Evolutionary conservation across 2,797 vertebrate genomes (phyloP).

Genomic region (Neomorphus geoffroyi): DNA sequence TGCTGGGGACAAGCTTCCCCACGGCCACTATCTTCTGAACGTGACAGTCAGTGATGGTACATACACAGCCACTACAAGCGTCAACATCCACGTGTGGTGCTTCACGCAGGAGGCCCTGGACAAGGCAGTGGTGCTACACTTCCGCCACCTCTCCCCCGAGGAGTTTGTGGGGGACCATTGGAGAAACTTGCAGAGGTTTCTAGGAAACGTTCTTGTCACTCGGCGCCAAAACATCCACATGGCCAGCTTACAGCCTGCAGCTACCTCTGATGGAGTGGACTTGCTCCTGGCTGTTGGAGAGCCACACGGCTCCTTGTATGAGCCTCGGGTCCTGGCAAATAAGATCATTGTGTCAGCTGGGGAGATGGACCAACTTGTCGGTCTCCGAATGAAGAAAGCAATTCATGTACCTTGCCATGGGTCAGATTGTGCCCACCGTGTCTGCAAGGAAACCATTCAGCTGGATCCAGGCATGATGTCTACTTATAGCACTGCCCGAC

Average conservation of each 20-base stretch:
- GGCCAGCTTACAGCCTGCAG: slow-evolving; percentile 90
- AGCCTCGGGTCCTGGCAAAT: slow-evolving; percentile 74
- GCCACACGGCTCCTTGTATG: slow-evolving; percentile 48
- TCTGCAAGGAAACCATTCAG: slow-evolving; percentile 86
- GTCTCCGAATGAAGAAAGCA: slow-evolving; percentile 82
- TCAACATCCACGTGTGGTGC: slow-evolving; percentile 87
- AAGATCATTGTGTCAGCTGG: slow-evolving; percentile 78
- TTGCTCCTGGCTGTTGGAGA: slow-evolving; percentile 85
- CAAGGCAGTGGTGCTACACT: slow-evolving; percentile 84
- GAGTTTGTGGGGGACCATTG: slow-evolving; percentile 94
- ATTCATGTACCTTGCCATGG: slow-evolving; percentile 84
- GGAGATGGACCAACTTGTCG: slow-evolving; percentile 82
- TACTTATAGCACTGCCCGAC: slow-evolving; percentile 88
- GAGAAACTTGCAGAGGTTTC: slow-evolving; percentile 88
- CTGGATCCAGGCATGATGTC: slow-evolving; percentile 81
- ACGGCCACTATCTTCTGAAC: slow-evolving; percentile 86
- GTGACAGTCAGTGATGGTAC: slow-evolving; percentile 91
- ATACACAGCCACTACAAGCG: slow-evolving; percentile 78
- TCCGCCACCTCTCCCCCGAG: slow-evolving; percentile 84
- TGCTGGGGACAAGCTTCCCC: slow-evolving; percentile 80
- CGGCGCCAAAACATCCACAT: slow-evolving; percentile 85
- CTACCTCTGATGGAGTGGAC: slow-evolving; percentile 78
- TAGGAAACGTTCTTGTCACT: slow-evolving; percentile 80
- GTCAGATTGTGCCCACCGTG: slow-evolving; percentile 78
- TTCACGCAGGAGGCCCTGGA: slow-evolving; percentile 80